These are phyloP conservation scores for Halcyon malimbica DNA, from an alignment of 2,113 vertebrate genomes.

Conservation along the genomic window DNA sequence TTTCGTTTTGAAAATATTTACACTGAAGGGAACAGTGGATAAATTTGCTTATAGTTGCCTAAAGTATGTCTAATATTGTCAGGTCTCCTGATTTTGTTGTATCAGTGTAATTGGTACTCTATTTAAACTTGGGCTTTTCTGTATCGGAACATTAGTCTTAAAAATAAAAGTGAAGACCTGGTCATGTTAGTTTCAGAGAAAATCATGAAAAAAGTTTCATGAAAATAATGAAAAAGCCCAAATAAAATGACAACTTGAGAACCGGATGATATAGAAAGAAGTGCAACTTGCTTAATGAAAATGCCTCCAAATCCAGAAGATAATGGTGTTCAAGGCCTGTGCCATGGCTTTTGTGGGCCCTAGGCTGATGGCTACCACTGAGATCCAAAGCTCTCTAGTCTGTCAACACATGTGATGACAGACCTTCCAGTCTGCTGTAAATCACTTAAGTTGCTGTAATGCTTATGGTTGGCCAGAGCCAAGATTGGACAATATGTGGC, in stretches of 20 bases:
- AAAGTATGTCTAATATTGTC: not conserved
- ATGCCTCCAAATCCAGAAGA: not conserved
- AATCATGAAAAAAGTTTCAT: not conserved
- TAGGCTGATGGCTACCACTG: not conserved
- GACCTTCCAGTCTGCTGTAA: not conserved
- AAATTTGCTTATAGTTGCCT: not conserved
- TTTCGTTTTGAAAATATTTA: not conserved
- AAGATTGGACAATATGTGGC: rapidly evolving
- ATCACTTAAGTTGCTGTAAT: not conserved
- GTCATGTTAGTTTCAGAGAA: not conserved
- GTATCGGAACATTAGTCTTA: not conserved
- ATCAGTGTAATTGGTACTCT: not conserved
- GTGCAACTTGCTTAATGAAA: not conserved
- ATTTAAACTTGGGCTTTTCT: not conserved
- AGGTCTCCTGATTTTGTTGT: not conserved
- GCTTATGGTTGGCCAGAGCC: not conserved
- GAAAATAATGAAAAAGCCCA: not conserved
- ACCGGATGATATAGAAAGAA: not conserved
- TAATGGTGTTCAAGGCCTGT: not conserved
- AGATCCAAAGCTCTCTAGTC: not conserved
- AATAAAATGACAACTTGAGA: not conserved
- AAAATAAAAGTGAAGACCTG: not conserved
- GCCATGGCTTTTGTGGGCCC: not conserved
- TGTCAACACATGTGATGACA: not conserved
- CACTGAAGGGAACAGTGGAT: not conserved